A percentile compares a stretch with the other conserved stretches of the same genome.
Evolutionary conservation across 2,888 invertebrate genomes (phyloP).

Genomic region (Scrobipalpa atriplicella): DNA sequence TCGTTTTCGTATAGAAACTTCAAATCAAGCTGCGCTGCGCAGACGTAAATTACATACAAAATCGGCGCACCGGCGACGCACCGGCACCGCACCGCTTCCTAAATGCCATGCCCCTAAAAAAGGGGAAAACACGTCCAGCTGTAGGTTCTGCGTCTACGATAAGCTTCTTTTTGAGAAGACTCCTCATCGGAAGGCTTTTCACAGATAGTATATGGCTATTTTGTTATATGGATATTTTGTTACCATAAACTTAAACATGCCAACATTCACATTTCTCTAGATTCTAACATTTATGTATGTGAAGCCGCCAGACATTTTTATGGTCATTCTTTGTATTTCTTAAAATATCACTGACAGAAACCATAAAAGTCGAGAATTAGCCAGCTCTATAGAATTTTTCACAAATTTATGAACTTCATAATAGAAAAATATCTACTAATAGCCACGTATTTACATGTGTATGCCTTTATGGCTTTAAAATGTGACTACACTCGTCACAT

Average conservation of each 20-base stretch:
- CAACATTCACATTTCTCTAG: background rate
- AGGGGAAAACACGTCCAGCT: too few species aligned
- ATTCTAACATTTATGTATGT: background rate
- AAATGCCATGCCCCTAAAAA: too few species aligned
- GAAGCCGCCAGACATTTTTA: background rate
- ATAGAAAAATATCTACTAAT: slow-evolving; percentile 25
- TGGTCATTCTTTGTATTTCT: background rate
- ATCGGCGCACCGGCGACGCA: too few species aligned
- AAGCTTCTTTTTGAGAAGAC: too few species aligned
- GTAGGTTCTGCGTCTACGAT: too few species aligned
- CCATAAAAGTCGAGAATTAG: background rate
- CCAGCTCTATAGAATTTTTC: background rate
- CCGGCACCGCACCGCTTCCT: too few species aligned
- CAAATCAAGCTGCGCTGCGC: too few species aligned
- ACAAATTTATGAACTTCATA: slow-evolving; percentile 7
- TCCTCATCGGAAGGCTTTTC: too few species aligned
- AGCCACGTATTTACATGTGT: slow-evolving; percentile 11
- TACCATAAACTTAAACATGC: background rate
- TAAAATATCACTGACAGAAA: background rate
- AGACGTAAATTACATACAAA: too few species aligned
- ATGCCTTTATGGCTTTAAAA: slow-evolving; percentile 10
- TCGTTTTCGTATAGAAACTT: too few species aligned
- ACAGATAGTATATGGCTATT: too few species aligned
- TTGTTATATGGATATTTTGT: background rate
- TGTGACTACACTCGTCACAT: background rate